phyloP scores from a whole-genome alignment of 2,888 invertebrate genomes.

The Falcaria lacertinaria region DNA sequence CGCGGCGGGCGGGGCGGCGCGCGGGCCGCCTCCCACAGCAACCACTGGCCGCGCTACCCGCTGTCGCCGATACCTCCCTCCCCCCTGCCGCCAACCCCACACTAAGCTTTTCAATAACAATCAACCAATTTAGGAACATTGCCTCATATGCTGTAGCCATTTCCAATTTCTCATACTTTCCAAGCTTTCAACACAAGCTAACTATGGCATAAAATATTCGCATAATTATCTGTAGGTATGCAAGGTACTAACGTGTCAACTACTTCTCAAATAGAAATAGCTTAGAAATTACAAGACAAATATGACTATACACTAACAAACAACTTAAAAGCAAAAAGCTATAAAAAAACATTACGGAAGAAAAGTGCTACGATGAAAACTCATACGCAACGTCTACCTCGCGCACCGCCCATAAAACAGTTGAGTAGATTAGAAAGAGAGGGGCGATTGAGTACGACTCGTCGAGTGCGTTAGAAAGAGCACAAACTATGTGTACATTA shows the following conservation, averaged over 20 bases:
- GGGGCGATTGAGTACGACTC: constrained; percentile 17
- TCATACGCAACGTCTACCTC: constrained; percentile 42
- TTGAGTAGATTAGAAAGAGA: constrained; percentile 57
- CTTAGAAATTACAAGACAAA: no score
- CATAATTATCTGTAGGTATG: constrained; percentile 5
- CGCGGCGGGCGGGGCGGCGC: constrained; percentile 41
- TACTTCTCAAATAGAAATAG: no score
- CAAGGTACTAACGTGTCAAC: no score
- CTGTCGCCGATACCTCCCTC: constrained; percentile 52
- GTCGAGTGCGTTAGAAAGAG: constrained; percentile 33
- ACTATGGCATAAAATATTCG: neutral
- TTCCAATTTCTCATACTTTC: constrained; percentile 37
- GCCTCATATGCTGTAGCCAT: constrained; percentile 6
- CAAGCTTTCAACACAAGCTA: neutral
- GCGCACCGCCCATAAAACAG: constrained; percentile 60
- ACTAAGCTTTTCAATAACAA: constrained; percentile 60
- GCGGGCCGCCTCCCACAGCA: constrained; percentile 46
- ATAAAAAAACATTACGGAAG: no score
- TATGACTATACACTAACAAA: no score
- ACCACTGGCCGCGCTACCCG: constrained; percentile 65
- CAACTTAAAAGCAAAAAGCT: no score
- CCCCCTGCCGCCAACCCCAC: constrained; percentile 37
- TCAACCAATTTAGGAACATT: constrained; percentile 37
- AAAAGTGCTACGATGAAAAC: constrained; percentile 30
- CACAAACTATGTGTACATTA: constrained; percentile 18